These are phyloP conservation scores for Oncorhynchus masou DNA, from an alignment of 2,113 vertebrate species.

Conservation along the genomic window DNA sequence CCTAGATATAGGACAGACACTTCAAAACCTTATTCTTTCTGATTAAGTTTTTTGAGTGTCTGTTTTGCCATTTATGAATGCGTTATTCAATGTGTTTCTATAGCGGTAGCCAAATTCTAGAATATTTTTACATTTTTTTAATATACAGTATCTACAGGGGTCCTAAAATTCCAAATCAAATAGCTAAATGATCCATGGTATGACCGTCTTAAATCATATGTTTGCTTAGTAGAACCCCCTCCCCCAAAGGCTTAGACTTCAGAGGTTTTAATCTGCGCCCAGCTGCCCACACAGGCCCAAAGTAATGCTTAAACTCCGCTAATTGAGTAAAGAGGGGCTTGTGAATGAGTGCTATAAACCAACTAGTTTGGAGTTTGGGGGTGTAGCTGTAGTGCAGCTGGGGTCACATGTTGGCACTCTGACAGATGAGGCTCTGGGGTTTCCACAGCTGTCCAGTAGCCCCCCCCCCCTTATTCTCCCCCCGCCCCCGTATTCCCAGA, in stretches of 20 bases:
- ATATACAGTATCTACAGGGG: too few species aligned
- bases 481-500: constrained; percentile 14
- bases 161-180: too few species aligned
- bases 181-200: too few species aligned
- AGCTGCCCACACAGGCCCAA: not conserved
- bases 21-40: not conserved
- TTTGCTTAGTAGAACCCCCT: too few species aligned
- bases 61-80: not conserved
- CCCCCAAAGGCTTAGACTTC: not conserved
- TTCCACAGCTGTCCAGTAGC: constrained; percentile 65
- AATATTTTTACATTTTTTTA: too few species aligned
- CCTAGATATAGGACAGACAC: too few species aligned
- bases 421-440: constrained; percentile 45
- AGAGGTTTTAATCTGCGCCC: not conserved
- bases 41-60: not conserved
- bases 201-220: too few species aligned
- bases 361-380: not conserved
- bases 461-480: not conserved
- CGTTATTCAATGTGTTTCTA: too few species aligned
- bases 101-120: too few species aligned
- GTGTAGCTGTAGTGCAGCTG: constrained; percentile 10
- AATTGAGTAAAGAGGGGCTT: not conserved
- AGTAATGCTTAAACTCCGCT: not conserved
- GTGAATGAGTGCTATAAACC: not conserved
- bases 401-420: constrained; percentile 30